phyloP scores from a whole-genome alignment of 2,113 vertebrate species.

The Sterrhoptilus dennistouni region DNA sequence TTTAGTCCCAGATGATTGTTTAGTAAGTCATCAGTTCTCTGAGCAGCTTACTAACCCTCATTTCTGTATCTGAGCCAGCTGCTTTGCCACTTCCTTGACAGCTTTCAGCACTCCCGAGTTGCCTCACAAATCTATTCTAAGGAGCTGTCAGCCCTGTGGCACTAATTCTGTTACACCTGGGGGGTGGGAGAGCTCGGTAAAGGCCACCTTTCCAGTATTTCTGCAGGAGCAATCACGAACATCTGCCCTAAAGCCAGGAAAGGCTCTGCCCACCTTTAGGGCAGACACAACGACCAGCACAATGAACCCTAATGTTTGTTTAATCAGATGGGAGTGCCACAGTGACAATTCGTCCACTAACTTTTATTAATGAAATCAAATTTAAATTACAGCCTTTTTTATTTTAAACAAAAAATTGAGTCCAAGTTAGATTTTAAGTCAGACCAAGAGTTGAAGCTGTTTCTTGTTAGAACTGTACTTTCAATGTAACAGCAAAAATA shows the following conservation, averaged over 20 bases:
- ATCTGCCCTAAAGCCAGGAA: not conserved
- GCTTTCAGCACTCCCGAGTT: not conserved
- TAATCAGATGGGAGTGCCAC: not conserved
- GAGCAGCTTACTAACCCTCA: not conserved
- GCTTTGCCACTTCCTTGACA: not conserved
- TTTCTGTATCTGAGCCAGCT: not conserved
- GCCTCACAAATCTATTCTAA: not conserved
- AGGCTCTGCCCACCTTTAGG: not conserved
- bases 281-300: not conserved
- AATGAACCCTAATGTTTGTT: not conserved
- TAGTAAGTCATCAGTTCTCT: not conserved
- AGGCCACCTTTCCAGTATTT: not conserved
- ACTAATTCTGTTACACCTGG: not conserved
- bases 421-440: not conserved
- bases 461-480: not conserved
- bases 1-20: not conserved
- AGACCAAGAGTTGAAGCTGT: not conserved
- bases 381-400: not conserved
- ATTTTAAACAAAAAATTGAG: not conserved
- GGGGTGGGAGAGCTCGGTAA: not conserved
- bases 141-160: not conserved
- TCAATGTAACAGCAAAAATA: not conserved
- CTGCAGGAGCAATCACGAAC: not conserved
- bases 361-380: not conserved
- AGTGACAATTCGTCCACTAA: not conserved